A percentile compares a stretch with the other conserved stretches of the same genome.
phyloP scores from a whole-genome alignment of 2,888 invertebrate genomes.

The Oxycera nigricornis region DNA sequence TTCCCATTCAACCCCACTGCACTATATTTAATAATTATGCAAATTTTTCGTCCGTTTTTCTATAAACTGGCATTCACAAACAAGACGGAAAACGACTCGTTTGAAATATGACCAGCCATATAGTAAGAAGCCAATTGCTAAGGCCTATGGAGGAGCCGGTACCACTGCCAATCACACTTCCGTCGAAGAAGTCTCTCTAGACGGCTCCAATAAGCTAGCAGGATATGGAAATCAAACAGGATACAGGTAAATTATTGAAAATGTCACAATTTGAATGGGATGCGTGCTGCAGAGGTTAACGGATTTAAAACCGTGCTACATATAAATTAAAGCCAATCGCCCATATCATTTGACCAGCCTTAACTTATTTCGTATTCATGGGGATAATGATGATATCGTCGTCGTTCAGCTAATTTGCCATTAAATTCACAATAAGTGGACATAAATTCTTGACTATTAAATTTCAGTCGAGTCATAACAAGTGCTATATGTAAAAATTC shows the following conservation, averaged over 20 bases:
- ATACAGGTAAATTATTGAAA: conserved; percentile 71
- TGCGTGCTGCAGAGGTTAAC: no score
- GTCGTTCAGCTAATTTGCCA: neutral
- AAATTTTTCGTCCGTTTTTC: conserved; percentile 3
- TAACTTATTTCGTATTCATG: neutral
- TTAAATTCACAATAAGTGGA: neutral
- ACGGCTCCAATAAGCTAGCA: conserved; percentile 83
- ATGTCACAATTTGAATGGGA: no score
- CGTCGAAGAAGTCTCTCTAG: conserved; percentile 80
- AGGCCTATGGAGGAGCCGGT: conserved; percentile 70
- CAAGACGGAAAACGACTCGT: conserved; percentile 87
- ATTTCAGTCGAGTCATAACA: neutral
- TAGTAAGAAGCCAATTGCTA: conserved; percentile 81
- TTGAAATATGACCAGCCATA: conserved; percentile 89
- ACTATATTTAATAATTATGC: conserved; percentile 27
- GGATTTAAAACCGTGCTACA: neutral
- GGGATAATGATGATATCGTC: neutral
- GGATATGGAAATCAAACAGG: conserved; percentile 72
- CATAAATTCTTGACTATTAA: neutral
- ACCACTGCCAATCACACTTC: conserved; percentile 75
- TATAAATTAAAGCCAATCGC: neutral
- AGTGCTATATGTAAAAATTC: neutral
- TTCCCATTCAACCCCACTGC: neutral
- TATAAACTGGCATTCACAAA: conserved; percentile 46
- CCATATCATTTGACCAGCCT: neutral